These are phyloP conservation scores for Drosophila nigricruria DNA, from an alignment of 2,888 invertebrate genomes.

Conservation along the genomic window DNA sequence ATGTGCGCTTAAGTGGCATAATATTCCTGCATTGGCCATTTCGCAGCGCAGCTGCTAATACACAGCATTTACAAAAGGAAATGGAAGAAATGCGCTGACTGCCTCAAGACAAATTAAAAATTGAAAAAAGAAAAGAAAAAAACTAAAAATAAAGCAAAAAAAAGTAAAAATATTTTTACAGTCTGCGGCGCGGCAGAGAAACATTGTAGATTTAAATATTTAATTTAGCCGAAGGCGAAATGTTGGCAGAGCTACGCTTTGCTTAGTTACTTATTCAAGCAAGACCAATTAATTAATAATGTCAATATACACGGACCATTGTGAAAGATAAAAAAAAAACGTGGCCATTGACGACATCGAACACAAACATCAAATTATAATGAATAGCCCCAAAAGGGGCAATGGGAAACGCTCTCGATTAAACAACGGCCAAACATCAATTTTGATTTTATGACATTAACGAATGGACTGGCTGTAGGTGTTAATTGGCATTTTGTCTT, in stretches of 20 bases:
- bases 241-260: slow-evolving; percentile 30
- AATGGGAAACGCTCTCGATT: slow-evolving; percentile 8
- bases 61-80: slow-evolving; percentile 35
- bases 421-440: slow-evolving; percentile 16
- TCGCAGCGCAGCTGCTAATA: slow-evolving; percentile 30
- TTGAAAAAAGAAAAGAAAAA: slow-evolving; percentile 5
- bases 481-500: slow-evolving; percentile 21
- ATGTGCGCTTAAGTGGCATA: slow-evolving; percentile 7
- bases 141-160: slow-evolving; percentile 10
- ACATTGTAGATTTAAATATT: slow-evolving; percentile 68
- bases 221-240: slow-evolving; percentile 56
- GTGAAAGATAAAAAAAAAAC: slow-evolving; percentile 9
- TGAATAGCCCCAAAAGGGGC: slow-evolving; percentile 10
- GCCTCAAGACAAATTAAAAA: slow-evolving; percentile 31
- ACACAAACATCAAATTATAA: slow-evolving; percentile 10
- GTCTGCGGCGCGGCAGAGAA: neutral
- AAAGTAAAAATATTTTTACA: slow-evolving; percentile 50
- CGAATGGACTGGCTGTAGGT: neutral
- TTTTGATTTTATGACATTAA: slow-evolving; percentile 19
- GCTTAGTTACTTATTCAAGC: slow-evolving; percentile 57
- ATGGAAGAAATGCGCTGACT: slow-evolving; percentile 13
- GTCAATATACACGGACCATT: slow-evolving; percentile 65
- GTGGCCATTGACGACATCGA: neutral
- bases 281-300: slow-evolving; percentile 76
- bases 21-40: slow-evolving; percentile 27